These are phyloP conservation scores for Danio kyathit DNA, from an alignment of 2,797 vertebrate genomes.

Conservation along the genomic window DNA sequence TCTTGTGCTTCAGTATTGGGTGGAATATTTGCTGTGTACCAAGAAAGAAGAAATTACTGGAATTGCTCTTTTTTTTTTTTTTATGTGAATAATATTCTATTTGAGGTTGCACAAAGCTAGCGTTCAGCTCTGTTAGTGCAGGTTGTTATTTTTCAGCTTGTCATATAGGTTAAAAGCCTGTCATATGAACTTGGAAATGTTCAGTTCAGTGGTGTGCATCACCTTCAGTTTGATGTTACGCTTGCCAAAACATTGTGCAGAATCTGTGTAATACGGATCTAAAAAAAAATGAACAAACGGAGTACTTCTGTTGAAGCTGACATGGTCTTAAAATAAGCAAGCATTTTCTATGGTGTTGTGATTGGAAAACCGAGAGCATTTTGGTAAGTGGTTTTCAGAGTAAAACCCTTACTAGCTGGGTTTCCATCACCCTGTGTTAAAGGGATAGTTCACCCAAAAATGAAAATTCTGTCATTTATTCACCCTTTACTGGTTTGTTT, in stretches of 20 bases:
- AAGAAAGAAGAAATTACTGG: neutral
- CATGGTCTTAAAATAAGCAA: constrained; percentile 4
- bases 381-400: neutral
- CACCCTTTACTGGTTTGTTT: too few relatives aligned
- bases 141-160: too few relatives aligned
- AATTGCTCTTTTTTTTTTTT: neutral
- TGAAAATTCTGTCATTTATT: too few relatives aligned
- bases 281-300: neutral
- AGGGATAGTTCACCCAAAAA: too few relatives aligned
- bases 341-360: neutral
- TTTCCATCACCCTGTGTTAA: too few relatives aligned
- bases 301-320: neutral
- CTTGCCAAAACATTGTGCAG: neutral
- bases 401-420: neutral
- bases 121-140: neutral
- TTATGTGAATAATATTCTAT: neutral
- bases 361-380: neutral
- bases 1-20: neutral
- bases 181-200: neutral
- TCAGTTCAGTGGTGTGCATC: neutral
- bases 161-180: neutral
- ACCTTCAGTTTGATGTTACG: neutral
- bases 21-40: neutral
- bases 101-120: neutral
- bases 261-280: constrained; percentile 1